Evolutionary conservation across 1,140 invertebrate genomes (phyloP).

Genomic region (Bombus breviceps): DNA sequence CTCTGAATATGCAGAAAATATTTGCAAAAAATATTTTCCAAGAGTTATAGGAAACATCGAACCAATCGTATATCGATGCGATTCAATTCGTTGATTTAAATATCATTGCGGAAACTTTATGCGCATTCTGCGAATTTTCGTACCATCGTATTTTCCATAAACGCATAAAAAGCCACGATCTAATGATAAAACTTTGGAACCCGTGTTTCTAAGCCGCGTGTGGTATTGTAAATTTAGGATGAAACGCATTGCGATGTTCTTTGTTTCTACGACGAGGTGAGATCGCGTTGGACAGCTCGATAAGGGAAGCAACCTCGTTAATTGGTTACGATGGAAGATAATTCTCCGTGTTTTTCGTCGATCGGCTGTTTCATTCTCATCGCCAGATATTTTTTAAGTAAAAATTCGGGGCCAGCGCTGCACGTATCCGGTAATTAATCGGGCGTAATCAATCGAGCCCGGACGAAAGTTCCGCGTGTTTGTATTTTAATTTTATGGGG

Average conservation of each 20-base stretch:
- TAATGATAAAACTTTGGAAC: no score
- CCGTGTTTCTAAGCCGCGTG: background rate
- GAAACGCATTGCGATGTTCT: background rate
- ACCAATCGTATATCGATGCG: background rate
- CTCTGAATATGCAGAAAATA: background rate
- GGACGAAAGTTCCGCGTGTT: background rate
- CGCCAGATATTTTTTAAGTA: background rate
- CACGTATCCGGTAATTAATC: slow-evolving; percentile 28
- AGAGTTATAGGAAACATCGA: background rate
- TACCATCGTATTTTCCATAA: no score
- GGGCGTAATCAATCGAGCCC: background rate
- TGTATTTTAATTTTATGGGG: slow-evolving; percentile 16
- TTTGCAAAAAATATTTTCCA: no score
- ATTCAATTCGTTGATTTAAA: no score
- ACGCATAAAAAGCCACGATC: no score
- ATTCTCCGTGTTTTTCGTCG: background rate
- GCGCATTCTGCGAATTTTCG: no score
- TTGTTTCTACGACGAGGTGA: background rate
- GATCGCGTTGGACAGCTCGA: background rate
- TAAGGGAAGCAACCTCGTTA: slow-evolving; percentile 10
- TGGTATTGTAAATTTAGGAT: background rate
- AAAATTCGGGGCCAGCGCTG: background rate
- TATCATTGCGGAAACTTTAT: no score
- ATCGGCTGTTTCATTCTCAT: background rate
- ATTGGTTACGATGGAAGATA: slow-evolving; percentile 12